Evolutionary conservation across 2,888 invertebrate genomes (phyloP), one percentile per base, ranked within the genome.

Genomic region (Aproaerema taeniolella): DNA sequence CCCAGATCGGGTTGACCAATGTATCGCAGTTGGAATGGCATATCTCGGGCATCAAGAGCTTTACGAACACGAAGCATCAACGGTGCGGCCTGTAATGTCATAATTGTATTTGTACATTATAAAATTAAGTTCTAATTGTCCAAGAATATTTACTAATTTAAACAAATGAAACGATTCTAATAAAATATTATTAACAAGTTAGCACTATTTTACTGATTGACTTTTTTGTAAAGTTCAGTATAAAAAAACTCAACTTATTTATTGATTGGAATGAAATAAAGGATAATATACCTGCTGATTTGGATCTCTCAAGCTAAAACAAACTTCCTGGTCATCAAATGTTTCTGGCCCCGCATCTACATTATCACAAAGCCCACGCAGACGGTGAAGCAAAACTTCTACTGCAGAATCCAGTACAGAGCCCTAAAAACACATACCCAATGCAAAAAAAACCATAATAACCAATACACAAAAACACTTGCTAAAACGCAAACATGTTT

Each of bases 251-350:
- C n/a, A n/a, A n/a, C n/a, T n/a, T n/a, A n/a, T n/a, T n/a, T n/a
- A n/a, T n/a, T n/a, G n/a, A n/a, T n/a, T n/a, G n/a, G n/a, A n/a
- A n/a, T n/a, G n/a, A n/a, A n/a, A n/a, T n/a, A n/a, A n/a, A n/a
- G n/a, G n/a, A n/a, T n/a, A n/a, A 20, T 7, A 36, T 61, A 89
- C 87, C 78, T 83, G 82, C 58, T 88, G 89, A 54, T 89, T 90
- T 8, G 90, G 89, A 44, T 91, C 91, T 49, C 95, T 86, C 43
- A 95, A 88, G 45, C 93, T 93, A 56, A 95, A 94, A 68, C 95
- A 96, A 65, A 96, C 92, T 88, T 98, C 98, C 67, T 97, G 95
- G 70, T 98, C 98, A 62, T 95, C 92, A 72, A 98, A 98, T 0
- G 93, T 91, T 73, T 98, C 97, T 0, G 96, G 95, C 2, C 94